Conservation (phyloP, 2,113 vertebrate genomes). For the Alaudala cheleensis region DNA sequence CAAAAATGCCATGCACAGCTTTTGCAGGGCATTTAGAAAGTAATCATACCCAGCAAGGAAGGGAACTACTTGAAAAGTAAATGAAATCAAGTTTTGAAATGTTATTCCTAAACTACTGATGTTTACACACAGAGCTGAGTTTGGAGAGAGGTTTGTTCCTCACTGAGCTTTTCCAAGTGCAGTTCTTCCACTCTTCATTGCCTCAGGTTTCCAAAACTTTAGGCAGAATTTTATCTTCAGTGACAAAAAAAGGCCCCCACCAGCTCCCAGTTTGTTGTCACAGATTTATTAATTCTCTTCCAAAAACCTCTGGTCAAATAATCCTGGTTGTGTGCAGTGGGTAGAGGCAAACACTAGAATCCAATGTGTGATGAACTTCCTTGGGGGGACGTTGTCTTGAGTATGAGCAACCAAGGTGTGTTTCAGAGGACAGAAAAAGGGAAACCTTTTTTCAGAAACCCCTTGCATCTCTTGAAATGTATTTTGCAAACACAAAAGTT, state of each 20-base stretch:
- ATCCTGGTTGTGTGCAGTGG: background rate
- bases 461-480: background rate
- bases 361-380: rapidly evolving
- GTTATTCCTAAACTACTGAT: background rate
- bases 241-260: no score
- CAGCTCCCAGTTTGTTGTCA: background rate
- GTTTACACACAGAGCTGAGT: background rate
- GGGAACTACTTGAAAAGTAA: background rate
- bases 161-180: background rate
- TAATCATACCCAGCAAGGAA: background rate
- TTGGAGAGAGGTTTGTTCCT: background rate
- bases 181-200: background rate
- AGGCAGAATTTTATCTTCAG: background rate
- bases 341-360: background rate
- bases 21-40: background rate
- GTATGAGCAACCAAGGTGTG: background rate
- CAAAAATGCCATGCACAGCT: background rate
- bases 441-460: background rate
- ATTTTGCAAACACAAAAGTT: background rate
- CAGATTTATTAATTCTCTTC: background rate
- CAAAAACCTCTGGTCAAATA: background rate
- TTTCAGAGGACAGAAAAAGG: background rate
- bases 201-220: background rate
- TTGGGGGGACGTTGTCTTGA: rapidly evolving
- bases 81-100: background rate